A percentile compares a stretch with the other conserved stretches of the same genome.
These are phyloP conservation scores for Luidia sarsii DNA, from an alignment of 53 echinoderm and acorn worm species.

Conservation along the genomic window DNA sequence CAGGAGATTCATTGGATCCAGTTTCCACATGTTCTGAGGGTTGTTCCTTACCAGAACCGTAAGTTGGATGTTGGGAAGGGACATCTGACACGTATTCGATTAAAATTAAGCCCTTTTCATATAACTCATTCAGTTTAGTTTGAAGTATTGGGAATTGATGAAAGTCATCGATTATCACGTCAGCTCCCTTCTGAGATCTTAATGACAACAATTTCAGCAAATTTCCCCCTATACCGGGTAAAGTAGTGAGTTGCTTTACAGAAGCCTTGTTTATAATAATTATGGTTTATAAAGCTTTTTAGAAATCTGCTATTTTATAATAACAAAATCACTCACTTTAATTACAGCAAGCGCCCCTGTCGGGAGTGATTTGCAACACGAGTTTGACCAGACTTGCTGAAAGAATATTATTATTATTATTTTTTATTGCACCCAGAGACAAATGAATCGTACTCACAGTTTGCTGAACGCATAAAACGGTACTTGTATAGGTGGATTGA, in stretches of 20 bases:
- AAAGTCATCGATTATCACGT: not conserved
- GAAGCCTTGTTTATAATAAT: conserved; percentile 13
- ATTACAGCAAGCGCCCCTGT: too few species aligned
- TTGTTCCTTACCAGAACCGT: not conserved
- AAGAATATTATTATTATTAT: too few species aligned
- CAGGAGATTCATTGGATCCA: conserved; percentile 3
- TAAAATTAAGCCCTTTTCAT: conserved; percentile 25
- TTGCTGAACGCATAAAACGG: not conserved
- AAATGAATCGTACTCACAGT: conserved; percentile 21
- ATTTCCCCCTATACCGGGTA: conserved; percentile 8
- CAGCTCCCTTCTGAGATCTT: not conserved
- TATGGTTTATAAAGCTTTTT: too few species aligned
- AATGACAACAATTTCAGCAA: not conserved
- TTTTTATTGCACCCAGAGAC: not conserved
- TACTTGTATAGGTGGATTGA: conserved; percentile 43
- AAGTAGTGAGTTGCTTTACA: conserved; percentile 8
- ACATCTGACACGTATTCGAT: not conserved
- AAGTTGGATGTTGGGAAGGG: too few species aligned
- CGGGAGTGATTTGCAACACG: too few species aligned
- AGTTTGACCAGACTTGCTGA: too few species aligned
- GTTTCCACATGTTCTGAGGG: not conserved
- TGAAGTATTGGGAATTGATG: not conserved
- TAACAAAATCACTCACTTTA: too few species aligned
- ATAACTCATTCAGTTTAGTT: conserved; percentile 35
- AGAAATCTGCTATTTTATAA: too few species aligned